A percentile compares a stretch with the other conserved stretches of the same genome.
Conservation (phyloP, 1,140 invertebrate species). For the Polypedilum vanderplanki region DNA sequence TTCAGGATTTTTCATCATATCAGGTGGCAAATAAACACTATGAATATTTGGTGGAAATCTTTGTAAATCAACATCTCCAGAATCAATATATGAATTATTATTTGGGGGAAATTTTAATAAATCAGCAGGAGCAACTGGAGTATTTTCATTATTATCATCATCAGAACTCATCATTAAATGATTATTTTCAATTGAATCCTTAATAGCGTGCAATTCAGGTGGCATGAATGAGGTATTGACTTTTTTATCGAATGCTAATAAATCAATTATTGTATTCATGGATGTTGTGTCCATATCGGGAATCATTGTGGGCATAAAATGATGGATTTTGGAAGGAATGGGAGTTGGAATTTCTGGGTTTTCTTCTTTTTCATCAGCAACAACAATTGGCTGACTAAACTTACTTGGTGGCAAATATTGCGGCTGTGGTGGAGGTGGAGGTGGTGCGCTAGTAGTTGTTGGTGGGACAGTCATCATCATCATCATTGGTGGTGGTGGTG, state of each 20-base stretch:
- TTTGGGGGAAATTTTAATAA: background rate
- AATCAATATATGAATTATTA: conserved; percentile 10
- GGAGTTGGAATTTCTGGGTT: background rate
- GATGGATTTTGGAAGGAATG: background rate
- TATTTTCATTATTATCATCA: background rate
- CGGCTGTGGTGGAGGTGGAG: background rate
- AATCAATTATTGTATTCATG: conserved; percentile 6
- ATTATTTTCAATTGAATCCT: conserved; percentile 15
- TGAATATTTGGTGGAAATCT: background rate
- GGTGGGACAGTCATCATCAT: background rate
- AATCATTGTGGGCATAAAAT: background rate
- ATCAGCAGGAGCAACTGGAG: background rate
- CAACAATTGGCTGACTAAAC: background rate
- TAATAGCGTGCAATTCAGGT: conserved; percentile 5
- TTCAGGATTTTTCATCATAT: conserved; percentile 5
- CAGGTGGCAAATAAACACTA: background rate
- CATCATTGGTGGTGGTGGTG: background rate
- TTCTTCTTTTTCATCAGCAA: background rate
- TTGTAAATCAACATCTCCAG: background rate
- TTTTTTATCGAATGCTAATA: background rate
- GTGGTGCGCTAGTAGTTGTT: background rate
- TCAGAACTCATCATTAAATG: background rate
- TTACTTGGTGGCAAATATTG: conserved; percentile 25
- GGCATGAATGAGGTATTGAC: conserved; percentile 6
- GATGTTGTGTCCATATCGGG: background rate